These are phyloP conservation scores for Vimba vimba DNA, from an alignment of 2,113 vertebrate genomes.

Conservation along the genomic window DNA sequence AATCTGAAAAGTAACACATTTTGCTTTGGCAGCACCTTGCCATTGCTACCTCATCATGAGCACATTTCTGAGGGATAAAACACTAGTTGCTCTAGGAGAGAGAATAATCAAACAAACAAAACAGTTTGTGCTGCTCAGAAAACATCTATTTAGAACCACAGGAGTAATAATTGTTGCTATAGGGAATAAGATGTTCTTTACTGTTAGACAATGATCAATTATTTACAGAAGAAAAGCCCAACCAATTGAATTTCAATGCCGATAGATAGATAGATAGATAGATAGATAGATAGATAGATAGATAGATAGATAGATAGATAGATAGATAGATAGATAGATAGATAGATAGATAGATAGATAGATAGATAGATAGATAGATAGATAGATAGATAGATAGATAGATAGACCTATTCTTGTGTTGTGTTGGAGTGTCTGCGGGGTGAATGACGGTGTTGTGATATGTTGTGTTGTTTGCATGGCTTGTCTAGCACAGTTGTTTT, in stretches of 20 bases:
- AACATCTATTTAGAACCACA: not conserved
- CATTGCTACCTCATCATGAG: not conserved
- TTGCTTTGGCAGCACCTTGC: not conserved
- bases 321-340: no score
- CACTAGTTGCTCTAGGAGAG: no score
- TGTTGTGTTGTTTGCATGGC: slow-evolving; percentile 51
- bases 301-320: not conserved
- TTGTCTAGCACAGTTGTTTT: slow-evolving; percentile 55
- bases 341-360: not conserved
- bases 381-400: not conserved
- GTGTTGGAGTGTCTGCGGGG: not conserved
- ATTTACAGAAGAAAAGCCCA: slow-evolving; percentile 8
- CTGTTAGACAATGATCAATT: not conserved
- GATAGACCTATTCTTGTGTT: not conserved
- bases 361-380: not conserved
- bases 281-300: not conserved
- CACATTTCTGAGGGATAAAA: not conserved
- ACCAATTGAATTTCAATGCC: not conserved
- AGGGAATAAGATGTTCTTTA: slow-evolving; percentile 14
- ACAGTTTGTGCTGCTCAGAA: not conserved
- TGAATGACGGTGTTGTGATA: not conserved
- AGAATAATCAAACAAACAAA: slow-evolving; percentile 7
- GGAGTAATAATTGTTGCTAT: not conserved
- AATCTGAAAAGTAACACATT: not conserved
- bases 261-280: not conserved